phyloP scores from a whole-genome alignment of 1,140 invertebrate genomes.

The Chionoecetes opilio region DNA sequence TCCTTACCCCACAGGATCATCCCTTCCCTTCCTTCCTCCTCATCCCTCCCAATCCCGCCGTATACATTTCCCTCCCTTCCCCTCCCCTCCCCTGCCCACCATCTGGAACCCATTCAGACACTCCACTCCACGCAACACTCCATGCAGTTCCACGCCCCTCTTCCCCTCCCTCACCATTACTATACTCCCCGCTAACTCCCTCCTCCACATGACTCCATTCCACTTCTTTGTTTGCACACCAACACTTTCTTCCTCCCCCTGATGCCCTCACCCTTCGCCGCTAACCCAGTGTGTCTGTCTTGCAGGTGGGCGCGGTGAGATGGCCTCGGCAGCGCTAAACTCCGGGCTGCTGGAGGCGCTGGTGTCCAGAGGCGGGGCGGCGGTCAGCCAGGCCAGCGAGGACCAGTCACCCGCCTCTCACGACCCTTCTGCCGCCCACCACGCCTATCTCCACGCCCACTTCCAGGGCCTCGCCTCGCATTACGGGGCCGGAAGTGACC shows the following conservation, averaged over 20 bases:
- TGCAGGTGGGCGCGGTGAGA: conserved; percentile 76
- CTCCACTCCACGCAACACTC: no score
- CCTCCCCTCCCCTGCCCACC: no score
- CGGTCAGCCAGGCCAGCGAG: conserved; percentile 49
- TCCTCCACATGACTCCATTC: background rate
- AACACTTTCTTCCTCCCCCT: no score
- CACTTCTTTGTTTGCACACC: background rate
- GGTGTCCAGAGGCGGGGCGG: conserved; percentile 64
- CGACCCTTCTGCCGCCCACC: conserved; percentile 58
- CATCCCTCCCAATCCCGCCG: background rate
- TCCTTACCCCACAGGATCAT: background rate
- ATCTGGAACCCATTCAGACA: no score
- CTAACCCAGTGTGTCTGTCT: background rate
- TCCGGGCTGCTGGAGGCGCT: conserved; percentile 77
- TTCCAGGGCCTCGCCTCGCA: conserved; percentile 68
- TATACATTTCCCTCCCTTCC: background rate
- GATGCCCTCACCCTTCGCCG: background rate
- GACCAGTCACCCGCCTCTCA: conserved; percentile 55
- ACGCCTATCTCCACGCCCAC: conserved; percentile 76
- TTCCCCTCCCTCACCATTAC: background rate
- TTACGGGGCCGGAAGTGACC: conserved; percentile 42
- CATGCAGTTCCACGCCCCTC: no score
- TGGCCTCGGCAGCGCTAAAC: conserved; percentile 80
- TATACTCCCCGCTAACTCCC: background rate
- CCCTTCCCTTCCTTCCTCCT: background rate